A percentile compares a stretch with the other conserved stretches of the same genome.
phyloP scores from a whole-genome alignment of 2,113 vertebrate genomes.

The Bostrychus sinensis region DNA sequence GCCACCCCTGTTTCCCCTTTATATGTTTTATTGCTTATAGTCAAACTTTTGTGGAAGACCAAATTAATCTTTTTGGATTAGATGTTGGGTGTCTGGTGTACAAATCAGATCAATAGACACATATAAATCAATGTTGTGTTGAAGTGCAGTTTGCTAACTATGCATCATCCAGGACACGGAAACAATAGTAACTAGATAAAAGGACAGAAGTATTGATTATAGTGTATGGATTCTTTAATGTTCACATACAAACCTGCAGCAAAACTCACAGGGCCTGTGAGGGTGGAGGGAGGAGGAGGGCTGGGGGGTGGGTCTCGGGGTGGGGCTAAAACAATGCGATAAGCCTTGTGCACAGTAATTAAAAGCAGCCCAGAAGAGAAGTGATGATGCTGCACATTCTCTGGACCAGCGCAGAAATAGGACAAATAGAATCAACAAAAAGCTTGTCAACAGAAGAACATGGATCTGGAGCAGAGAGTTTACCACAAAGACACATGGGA shows the following conservation, averaged over 20 bases:
- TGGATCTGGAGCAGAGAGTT: too few species aligned
- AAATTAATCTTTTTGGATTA: too few species aligned
- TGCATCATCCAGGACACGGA: constrained; percentile 9
- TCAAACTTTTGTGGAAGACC: too few species aligned
- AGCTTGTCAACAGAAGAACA: too few species aligned
- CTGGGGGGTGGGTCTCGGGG: too few species aligned
- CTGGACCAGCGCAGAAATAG: constrained; percentile 32
- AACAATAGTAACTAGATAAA: constrained; percentile 29
- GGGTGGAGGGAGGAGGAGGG: background rate
- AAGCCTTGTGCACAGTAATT: constrained; percentile 54
- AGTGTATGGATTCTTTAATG: constrained; percentile 5
- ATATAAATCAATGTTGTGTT: constrained; percentile 18
- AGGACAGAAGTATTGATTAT: constrained; percentile 24
- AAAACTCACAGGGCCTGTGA: too few species aligned
- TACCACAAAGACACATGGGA: background rate
- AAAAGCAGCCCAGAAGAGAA: constrained; percentile 29
- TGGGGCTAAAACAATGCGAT: constrained; percentile 24
- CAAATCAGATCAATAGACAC: constrained; percentile 11
- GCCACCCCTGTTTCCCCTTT: too few species aligned
- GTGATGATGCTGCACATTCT: background rate
- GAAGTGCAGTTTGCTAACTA: constrained; percentile 35
- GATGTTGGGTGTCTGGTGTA: background rate
- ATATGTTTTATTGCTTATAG: too few species aligned
- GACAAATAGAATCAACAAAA: constrained; percentile 25
- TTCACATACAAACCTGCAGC: background rate